Percentiles rank a stretch among this genome's conserved stretches.
phyloP scores from a whole-genome alignment of 2,113 vertebrate species.

The Sebastes schlegelii region DNA sequence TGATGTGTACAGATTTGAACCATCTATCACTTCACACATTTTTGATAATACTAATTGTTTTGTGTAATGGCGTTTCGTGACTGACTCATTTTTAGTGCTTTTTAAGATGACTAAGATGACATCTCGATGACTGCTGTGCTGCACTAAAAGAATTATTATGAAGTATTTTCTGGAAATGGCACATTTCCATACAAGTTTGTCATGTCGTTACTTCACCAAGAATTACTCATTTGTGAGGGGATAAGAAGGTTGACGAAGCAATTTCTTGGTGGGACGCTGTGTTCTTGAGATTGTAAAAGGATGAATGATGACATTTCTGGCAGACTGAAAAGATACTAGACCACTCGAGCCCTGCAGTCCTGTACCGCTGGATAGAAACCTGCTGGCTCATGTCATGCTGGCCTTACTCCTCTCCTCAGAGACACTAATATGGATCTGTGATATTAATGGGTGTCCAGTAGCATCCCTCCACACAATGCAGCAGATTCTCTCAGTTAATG shows the following conservation, averaged over 20 bases:
- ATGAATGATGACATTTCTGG: constrained; percentile 26
- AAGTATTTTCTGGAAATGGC: neutral
- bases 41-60: neutral
- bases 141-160: constrained; percentile 6
- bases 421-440: neutral
- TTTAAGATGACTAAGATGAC: neutral
- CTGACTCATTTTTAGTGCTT: neutral
- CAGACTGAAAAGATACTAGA: constrained; percentile 2
- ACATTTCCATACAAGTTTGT: neutral
- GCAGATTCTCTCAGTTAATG: neutral
- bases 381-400: constrained; percentile 13
- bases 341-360: neutral
- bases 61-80: neutral
- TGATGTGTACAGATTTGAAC: no score
- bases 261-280: neutral
- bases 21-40: no score
- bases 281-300: constrained; percentile 13
- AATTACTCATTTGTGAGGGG: constrained; percentile 7
- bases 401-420: neutral
- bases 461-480: neutral
- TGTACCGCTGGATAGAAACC: neutral
- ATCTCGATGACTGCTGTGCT: neutral
- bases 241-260: constrained; percentile 17
- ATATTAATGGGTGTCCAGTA: neutral
- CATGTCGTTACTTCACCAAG: neutral